These are phyloP conservation scores for Phoxinus dragarum DNA, from an alignment of 2,797 vertebrate species.

Conservation along the genomic window DNA sequence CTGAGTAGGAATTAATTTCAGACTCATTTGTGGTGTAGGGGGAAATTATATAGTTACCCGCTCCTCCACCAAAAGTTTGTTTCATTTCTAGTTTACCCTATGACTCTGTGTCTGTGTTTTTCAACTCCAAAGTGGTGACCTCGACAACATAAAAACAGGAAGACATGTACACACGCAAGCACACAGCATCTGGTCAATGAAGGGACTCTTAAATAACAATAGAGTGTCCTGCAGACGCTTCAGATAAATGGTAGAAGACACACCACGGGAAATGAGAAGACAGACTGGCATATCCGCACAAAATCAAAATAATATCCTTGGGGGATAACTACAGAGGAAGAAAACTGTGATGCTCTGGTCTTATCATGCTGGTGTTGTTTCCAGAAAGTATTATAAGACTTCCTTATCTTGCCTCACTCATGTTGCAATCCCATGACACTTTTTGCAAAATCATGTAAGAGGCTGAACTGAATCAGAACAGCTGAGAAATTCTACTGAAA, in stretches of 20 bases:
- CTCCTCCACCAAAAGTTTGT: conserved; percentile 1
- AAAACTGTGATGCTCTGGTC: background rate
- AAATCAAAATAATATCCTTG: conserved; percentile 40
- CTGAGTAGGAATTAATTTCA: conserved; percentile 4
- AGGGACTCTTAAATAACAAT: conserved; percentile 26
- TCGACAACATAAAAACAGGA: conserved; percentile 54
- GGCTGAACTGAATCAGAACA: conserved; percentile 16
- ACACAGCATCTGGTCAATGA: conserved; percentile 45
- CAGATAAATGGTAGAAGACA: conserved; percentile 28
- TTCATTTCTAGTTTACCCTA: background rate
- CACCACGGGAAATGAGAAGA: conserved; percentile 47
- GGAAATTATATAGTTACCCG: background rate
- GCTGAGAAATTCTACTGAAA: conserved; percentile 9
- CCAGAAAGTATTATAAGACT: conserved; percentile 24
- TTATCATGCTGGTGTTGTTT: conserved; percentile 5
- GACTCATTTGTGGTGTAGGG: background rate
- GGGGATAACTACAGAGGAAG: conserved; percentile 17
- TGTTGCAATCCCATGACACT: conserved; percentile 18
- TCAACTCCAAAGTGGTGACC: conserved; percentile 33
- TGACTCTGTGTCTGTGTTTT: conserved; percentile 13
- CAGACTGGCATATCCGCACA: conserved; percentile 39
- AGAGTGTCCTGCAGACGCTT: conserved; percentile 14
- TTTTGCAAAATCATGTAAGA: conserved; percentile 1
- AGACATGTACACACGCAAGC: conserved; percentile 8
- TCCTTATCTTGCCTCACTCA: conserved; percentile 34